These are phyloP conservation scores for Tadarida brasiliensis DNA, from an alignment of 2,797 vertebrate species.

Conservation along the genomic window DNA sequence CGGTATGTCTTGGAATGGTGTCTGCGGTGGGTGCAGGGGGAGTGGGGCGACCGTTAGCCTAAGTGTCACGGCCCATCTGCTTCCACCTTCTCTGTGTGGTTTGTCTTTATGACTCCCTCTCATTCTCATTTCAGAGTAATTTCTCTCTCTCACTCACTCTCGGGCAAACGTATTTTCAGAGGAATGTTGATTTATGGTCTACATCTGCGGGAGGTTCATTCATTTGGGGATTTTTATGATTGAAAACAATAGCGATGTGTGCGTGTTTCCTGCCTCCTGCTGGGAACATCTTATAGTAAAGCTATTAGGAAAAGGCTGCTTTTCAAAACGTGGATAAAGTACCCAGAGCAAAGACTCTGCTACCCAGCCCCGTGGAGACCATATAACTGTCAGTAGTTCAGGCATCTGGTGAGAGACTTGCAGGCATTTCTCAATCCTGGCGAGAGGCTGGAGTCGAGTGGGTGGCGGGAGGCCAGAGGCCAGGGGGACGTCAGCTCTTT, in stretches of 20 bases:
- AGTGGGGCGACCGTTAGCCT: fast-evolving
- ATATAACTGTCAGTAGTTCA: background rate
- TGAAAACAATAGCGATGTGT: background rate
- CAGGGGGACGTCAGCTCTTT: background rate
- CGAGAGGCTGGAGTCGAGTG: background rate
- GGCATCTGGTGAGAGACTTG: background rate
- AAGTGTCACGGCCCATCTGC: fast-evolving
- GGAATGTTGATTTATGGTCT: background rate
- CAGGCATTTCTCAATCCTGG: background rate
- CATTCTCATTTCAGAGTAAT: constrained; percentile 5
- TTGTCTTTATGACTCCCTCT: background rate
- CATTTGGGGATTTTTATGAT: constrained; percentile 31
- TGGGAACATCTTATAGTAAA: background rate
- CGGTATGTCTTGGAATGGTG: constrained; percentile 85
- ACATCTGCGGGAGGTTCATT: background rate
- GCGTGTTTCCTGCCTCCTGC: constrained; percentile 45
- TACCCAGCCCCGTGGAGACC: background rate
- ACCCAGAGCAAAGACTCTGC: background rate
- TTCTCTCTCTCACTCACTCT: background rate
- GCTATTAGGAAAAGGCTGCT: background rate
- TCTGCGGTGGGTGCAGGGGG: background rate
- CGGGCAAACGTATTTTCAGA: background rate
- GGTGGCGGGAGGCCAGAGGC: background rate
- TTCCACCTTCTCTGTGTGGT: background rate
- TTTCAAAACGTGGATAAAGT: background rate